Base-by-base conservation (phyloP, 2,888 invertebrate genomes). In the Synergus laeviventris region DNA sequence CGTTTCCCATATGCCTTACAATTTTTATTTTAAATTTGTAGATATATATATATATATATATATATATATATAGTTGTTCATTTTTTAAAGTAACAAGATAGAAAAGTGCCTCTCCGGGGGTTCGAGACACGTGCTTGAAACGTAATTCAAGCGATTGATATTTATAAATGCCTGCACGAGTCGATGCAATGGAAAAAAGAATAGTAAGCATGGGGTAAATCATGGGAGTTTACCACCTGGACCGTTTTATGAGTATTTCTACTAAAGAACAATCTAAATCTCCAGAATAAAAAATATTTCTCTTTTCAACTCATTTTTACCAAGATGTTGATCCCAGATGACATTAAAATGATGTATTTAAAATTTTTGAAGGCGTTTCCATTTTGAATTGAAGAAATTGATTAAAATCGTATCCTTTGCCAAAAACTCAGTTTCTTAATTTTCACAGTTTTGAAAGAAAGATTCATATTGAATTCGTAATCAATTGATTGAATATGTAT, bases 111-210 rank as follows among this genome's bases (percentile, higher is more conserved):
- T 45, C 1, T 24, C 70, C 70, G 70, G 70, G 31, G 70, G 49
- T 12, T 62, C 18, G n/a, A n/a, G 49, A 70, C 70, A 70, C 70
- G 70, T 70, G 49, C 49, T 49, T 11, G 45, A 5, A 70, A 70
- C 31, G 45, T 45, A 70, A 36, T 70, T 70, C 66, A 31, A 66
- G 8, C 14, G 66, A 31, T 42, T n/a, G 36, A 49, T 70, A 70
- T 70, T n/a, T 70, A 31, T 49, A 70, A 16, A 24, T 31, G 45
- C 31, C 49, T 70, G 45, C n/a, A 70, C n/a, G 36, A 70, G 49
- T 9, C 31, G 16, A 16, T 66, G 45, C 14, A 66, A 45, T 66
- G 66, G 24, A 49, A 49, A 49, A 31, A n/a, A 49, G 49, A 70
- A 70, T 31, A 31, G 21, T 66, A 36, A 9, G 31, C 31, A 49